Base-by-base conservation (phyloP, 2,113 vertebrate species). In the Rana temporaria region DNA sequence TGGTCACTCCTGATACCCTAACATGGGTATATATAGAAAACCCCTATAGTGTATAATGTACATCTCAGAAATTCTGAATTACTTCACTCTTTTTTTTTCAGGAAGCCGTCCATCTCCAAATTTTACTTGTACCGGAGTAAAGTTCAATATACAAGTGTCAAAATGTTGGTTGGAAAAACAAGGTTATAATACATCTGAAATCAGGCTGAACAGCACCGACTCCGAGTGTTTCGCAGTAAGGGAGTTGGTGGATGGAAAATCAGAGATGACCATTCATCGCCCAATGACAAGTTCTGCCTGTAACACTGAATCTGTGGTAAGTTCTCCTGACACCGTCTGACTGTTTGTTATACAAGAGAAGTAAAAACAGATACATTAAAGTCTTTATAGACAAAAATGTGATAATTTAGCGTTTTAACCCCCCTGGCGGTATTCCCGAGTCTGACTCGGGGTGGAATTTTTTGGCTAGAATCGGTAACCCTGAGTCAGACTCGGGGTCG, bases 131-230 rank as follows among this genome's bases (percentile, higher is more conserved):
- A 16, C 7, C 16, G 11, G 12, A 38, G 67, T 38, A 52, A 20
- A 15, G 4, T 38, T 69, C 19, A 69, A 20, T 52, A 6, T 22
- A 4, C 24, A 22, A 1, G 22, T 69, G 11, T 52, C 67, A 1
- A 69, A 69, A 52, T 69, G 67, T 24, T 69, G 67, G 67, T 38
- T 69, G 67, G 67, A 69, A 24, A 22, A 16, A 15, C 52, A 69
- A 22, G 12, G 42, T 15, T 69, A 69, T 20, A 52, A 69, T 16
- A 20, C 30, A n/a, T 14, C 67, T 11, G 22, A 16, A 52, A 24
- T 69, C 22, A 69, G n/a, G 17, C 42, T 69, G n/a, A 1, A 52
- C 4, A 52, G 24, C 15, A 11, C 19, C 11, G 52, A 19, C 1
- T 69, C 19, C 4, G 52, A n/a, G 1, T 69, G 67, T 69, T 0